phyloP scores from a whole-genome alignment of 2,888 invertebrate genomes.

The Acheta domesticus region DNA sequence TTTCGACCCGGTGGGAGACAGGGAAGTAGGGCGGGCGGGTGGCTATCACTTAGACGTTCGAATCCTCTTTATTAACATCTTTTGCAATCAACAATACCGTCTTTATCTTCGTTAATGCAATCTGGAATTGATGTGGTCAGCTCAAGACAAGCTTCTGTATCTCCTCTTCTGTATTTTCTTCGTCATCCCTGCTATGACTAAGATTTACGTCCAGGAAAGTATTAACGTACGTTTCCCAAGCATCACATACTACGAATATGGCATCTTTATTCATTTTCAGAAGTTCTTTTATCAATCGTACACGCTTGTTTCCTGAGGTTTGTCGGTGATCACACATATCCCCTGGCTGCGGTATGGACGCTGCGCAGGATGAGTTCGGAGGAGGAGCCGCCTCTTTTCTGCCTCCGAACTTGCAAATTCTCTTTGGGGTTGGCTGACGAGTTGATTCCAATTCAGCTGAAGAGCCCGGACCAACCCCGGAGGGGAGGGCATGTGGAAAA shows the following conservation, averaged over 20 bases:
- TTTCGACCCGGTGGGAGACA: too few species aligned
- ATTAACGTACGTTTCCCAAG: background rate
- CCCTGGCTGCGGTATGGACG: too few species aligned
- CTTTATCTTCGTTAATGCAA: background rate
- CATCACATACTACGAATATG: background rate
- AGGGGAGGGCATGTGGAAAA: too few species aligned
- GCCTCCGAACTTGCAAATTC: too few species aligned
- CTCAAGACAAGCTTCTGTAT: background rate
- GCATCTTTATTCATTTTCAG: background rate
- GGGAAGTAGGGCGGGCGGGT: background rate
- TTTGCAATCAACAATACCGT: background rate
- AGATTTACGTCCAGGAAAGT: background rate
- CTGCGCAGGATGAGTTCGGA: too few species aligned
- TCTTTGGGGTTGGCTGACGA: too few species aligned
- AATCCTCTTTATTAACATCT: background rate
- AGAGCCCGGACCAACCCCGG: too few species aligned
- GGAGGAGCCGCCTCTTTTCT: too few species aligned
- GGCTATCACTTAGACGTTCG: background rate
- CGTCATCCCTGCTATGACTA: background rate
- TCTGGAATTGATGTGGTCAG: background rate
- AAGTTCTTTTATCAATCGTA: background rate
- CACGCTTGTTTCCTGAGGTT: too few species aligned
- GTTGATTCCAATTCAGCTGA: too few species aligned
- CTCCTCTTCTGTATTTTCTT: background rate
- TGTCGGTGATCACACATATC: too few species aligned